Evolutionary conservation across 2,888 invertebrate genomes (phyloP).

Genomic region (Augiades crinisus): DNA sequence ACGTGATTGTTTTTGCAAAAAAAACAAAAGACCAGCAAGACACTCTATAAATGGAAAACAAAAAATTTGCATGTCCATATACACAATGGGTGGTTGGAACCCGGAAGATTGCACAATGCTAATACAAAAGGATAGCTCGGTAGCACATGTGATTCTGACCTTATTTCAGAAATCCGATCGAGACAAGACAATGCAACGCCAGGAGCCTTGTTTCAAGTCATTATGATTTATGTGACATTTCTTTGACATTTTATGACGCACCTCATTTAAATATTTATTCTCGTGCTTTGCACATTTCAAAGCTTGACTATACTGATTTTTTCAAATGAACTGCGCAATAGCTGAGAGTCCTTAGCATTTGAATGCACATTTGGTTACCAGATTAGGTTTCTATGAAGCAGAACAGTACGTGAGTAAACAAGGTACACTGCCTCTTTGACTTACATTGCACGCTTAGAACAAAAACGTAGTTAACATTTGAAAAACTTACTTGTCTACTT

Average conservation of each 20-base stretch:
- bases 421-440: constrained; percentile 54
- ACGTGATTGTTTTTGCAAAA: background rate
- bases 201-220: constrained; percentile 62
- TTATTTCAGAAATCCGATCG: constrained; percentile 64
- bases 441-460: constrained; percentile 40
- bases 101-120: constrained; percentile 76
- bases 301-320: constrained; percentile 62
- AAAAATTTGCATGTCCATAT: constrained; percentile 69
- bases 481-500: constrained; percentile 14
- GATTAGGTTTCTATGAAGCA: constrained; percentile 69
- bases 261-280: constrained; percentile 73
- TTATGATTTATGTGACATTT: constrained; percentile 77
- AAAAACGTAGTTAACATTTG: constrained; percentile 46
- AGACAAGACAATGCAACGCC: constrained; percentile 55
- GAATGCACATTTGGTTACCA: constrained; percentile 79
- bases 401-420: constrained; percentile 64
- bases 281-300: constrained; percentile 76
- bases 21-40: constrained; percentile 18
- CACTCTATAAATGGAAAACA: constrained; percentile 35
- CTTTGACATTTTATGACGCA: constrained; percentile 76
- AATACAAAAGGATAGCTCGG: constrained; percentile 49
- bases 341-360: constrained; percentile 64
- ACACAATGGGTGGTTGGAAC: constrained; percentile 55
- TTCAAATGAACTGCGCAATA: constrained; percentile 54
- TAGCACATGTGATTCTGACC: constrained; percentile 79